Percentiles rank a stretch among this genome's conserved stretches.
These are phyloP conservation scores for Cepphus grylle DNA, from an alignment of 2,113 vertebrate species.

Conservation along the genomic window DNA sequence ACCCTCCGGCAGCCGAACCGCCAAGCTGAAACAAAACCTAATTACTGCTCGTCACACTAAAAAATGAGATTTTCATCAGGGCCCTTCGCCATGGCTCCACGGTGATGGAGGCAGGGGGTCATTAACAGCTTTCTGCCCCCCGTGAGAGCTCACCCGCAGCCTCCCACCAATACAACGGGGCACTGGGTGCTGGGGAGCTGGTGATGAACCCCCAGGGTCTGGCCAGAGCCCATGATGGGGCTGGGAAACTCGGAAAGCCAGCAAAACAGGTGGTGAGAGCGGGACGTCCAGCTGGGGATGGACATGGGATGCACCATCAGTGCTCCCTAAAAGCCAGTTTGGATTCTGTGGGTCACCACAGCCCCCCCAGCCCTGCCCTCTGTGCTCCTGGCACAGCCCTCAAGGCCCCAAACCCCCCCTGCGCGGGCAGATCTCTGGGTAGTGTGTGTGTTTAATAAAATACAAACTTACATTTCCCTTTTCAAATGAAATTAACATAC, in stretches of 20 bases:
- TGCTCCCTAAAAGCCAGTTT: neutral
- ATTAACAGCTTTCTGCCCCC: rapidly evolving
- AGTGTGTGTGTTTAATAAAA: slow-evolving; percentile 41
- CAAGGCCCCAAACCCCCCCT: rapidly evolving
- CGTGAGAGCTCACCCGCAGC: neutral
- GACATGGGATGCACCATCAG: rapidly evolving
- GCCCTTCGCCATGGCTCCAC: rapidly evolving
- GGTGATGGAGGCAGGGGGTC: rapidly evolving
- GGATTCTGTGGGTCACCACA: neutral
- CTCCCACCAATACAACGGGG: neutral
- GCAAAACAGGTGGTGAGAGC: rapidly evolving
- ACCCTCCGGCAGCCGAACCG: neutral
- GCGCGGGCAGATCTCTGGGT: neutral
- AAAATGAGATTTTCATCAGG: neutral
- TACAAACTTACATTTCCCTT: slow-evolving; percentile 48
- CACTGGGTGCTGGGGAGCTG: too few relatives aligned
- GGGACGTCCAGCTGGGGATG: rapidly evolving
- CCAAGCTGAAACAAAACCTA: neutral
- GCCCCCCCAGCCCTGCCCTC: neutral
- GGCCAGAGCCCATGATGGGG: neutral
- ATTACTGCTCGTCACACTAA: neutral
- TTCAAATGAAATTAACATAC: slow-evolving; percentile 62
- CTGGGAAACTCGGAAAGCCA: neutral
- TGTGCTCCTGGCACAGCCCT: neutral
- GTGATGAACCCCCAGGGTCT: rapidly evolving